These are phyloP conservation scores for Pithecia hirsuta DNA, from an alignment of 2,797 vertebrate genomes.

Conservation along the genomic window DNA sequence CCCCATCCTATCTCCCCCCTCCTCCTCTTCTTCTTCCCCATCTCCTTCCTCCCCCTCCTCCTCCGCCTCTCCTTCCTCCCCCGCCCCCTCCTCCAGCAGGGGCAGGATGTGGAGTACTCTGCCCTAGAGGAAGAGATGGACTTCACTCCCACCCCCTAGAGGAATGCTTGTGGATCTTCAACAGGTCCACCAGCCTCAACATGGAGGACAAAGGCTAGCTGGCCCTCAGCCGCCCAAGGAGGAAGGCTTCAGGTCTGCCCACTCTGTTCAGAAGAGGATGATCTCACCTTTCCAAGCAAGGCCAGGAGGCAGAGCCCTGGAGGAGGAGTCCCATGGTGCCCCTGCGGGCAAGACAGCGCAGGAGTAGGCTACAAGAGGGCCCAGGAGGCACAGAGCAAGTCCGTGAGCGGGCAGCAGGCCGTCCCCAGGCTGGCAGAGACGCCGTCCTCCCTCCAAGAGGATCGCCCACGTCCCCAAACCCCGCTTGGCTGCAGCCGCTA, in stretches of 20 bases:
- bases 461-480: conserved; percentile 92
- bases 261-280: conserved; percentile 94
- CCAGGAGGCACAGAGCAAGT: conserved; percentile 92
- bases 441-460: conserved; percentile 83
- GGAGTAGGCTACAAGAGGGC: conserved; percentile 94
- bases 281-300: conserved; percentile 94
- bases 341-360: conserved; percentile 86
- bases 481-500: conserved; percentile 72
- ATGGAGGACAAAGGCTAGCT: conserved; percentile 95
- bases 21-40: too few relatives aligned
- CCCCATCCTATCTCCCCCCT: conserved; percentile 65
- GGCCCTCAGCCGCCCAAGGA: conserved; percentile 87
- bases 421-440: conserved; percentile 84
- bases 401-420: conserved; percentile 74
- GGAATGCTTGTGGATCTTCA: conserved; percentile 97
- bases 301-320: conserved; percentile 82
- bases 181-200: conserved; percentile 95
- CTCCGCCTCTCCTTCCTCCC: too few relatives aligned
- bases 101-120: conserved; percentile 86
- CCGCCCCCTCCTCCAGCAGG: conserved; percentile 60
- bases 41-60: too few relatives aligned
- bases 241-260: conserved; percentile 87
- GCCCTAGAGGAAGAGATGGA: conserved; percentile 91
- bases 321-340: conserved; percentile 80
- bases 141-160: conserved; percentile 96